Base-by-base conservation (phyloP, 2,113 vertebrate species). In the Platysternon megacephalum region DNA sequence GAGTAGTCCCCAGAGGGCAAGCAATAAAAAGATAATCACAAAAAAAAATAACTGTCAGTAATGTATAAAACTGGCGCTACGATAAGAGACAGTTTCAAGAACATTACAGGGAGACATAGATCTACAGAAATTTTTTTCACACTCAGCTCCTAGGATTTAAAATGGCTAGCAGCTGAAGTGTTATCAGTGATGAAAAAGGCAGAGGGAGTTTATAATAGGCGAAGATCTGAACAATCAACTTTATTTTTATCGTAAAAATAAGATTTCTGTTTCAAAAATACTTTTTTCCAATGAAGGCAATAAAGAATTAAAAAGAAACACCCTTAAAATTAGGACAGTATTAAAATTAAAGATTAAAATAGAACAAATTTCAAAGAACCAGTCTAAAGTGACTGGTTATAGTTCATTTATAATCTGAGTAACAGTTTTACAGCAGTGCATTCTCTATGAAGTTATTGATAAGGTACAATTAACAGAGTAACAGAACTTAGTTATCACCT, bases 1-100 rank as follows among this genome's bases (percentile, higher is more conserved):
- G 98, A 98, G 98, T 98, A 98, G 99, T 99, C 98, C 98, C 98
- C 98, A 98, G 98, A 98, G 98, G 98, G 99, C 98, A 99, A 98
- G 98, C 98, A 98, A 98, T 98, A 98, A 98, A 98, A 98, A 98
- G 98, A 99, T 98, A 99, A 99, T 99, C 99, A 99, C 98, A 99
- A 98, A 99, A 97, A 72, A 99, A 98, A 99, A 99, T 97, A 99
- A 98, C 97, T 96, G 99, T 99, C 99, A 99, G 99, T 99, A 98
- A 98, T 98, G 98, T 96, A 98, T 97, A 96, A 97, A 97, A 98
- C 91, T 84, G 98, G 97, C 91, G 98, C 98, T 98, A 98, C 98
- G 96, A 93, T 95, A 97, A 98, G 97, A 98, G 98, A 98, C 97
- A 98, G 98, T 98, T 98, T 98, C 98, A 97, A 98, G 98, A 98